Conservation (phyloP, 1,140 invertebrate genomes). For the Drosophila novamexicana region DNA sequence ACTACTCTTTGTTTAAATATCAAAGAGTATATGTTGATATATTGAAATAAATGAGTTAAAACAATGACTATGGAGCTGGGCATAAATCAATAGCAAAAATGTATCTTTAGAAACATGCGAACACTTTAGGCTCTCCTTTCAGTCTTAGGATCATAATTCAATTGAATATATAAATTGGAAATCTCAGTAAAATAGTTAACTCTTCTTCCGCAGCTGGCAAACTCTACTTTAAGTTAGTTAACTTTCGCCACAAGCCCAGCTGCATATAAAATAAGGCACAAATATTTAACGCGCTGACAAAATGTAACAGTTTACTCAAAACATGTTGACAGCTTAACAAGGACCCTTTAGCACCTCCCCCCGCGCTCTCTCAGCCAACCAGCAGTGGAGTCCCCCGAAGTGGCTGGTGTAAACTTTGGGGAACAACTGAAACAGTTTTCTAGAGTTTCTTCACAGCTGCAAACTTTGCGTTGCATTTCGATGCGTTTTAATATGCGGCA, state of each 20-base stretch:
- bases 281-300: slow-evolving; percentile 57
- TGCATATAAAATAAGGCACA: slow-evolving; percentile 42
- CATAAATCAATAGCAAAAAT: too few relatives aligned
- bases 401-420: slow-evolving; percentile 55
- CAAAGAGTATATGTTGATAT: too few relatives aligned
- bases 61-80: too few relatives aligned
- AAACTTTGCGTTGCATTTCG: slow-evolving; percentile 66
- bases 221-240: background rate
- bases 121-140: too few relatives aligned
- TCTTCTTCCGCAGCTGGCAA: background rate
- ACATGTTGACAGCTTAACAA: slow-evolving; percentile 79
- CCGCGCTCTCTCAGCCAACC: background rate
- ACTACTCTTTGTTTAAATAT: too few relatives aligned
- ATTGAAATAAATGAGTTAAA: too few relatives aligned
- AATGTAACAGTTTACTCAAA: slow-evolving; percentile 69
- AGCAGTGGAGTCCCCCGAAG: background rate
- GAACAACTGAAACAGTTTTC: slow-evolving; percentile 45
- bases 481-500: slow-evolving; percentile 67
- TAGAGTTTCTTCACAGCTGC: slow-evolving; percentile 13
- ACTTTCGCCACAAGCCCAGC: slow-evolving; percentile 18
- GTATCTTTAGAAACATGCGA: too few relatives aligned
- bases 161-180: background rate
- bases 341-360: slow-evolving; percentile 21
- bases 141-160: too few relatives aligned
- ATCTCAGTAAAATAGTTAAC: background rate